Conservation (phyloP, 2,888 invertebrate genomes). For the Caenorhabditis sp. region DNA sequence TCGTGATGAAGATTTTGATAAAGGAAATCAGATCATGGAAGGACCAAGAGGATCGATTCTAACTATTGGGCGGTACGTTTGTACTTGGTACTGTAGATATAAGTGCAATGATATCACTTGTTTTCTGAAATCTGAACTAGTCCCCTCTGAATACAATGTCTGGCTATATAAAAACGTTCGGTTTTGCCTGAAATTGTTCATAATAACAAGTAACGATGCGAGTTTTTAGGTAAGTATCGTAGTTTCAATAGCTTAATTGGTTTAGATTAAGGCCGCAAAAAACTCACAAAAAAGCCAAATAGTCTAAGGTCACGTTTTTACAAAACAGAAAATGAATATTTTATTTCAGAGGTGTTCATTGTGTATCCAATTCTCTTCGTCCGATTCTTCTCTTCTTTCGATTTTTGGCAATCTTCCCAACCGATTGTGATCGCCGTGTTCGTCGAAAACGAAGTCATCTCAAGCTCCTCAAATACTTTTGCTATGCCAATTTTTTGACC, state of each 20-base stretch:
- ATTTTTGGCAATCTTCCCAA: constrained; percentile 55
- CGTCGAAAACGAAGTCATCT: constrained; percentile 13
- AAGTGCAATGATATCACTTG: neutral
- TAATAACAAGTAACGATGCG: no score
- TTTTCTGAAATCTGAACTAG: neutral
- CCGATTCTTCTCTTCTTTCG: constrained; percentile 53
- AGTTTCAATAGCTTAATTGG: no score
- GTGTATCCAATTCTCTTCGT: constrained; percentile 54
- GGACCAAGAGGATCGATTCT: neutral
- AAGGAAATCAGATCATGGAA: neutral
- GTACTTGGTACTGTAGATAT: neutral
- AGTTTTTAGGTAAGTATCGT: no score
- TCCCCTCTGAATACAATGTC: no score
- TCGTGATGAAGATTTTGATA: neutral
- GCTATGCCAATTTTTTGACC: constrained; percentile 43
- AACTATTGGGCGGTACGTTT: neutral
- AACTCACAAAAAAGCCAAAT: neutral
- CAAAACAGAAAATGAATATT: no score
- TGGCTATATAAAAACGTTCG: no score
- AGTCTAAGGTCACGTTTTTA: no score
- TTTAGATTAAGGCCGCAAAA: no score
- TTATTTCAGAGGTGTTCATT: constrained; percentile 51
- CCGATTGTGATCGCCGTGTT: constrained; percentile 27
- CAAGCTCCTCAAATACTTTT: constrained; percentile 30
- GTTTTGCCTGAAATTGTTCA: no score